Percentiles rank a stretch among this genome's conserved stretches.
phyloP scores from a whole-genome alignment of 2,888 invertebrate genomes.

The Orthonychiurus folsomi region DNA sequence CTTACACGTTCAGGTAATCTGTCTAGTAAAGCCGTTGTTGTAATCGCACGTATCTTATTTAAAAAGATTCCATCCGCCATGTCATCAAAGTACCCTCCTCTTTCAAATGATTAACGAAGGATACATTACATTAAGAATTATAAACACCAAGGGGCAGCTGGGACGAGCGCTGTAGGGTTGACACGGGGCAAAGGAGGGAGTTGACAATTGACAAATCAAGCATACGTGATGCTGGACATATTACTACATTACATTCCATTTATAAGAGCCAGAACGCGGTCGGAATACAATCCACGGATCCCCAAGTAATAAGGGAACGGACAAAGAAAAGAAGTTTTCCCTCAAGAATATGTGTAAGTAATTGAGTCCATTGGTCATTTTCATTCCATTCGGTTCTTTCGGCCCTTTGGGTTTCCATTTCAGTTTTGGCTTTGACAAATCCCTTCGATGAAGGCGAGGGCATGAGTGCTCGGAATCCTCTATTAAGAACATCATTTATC shows the following conservation, averaged over 20 bases:
- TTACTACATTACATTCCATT: neutral
- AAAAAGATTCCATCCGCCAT: too few species aligned
- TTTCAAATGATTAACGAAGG: neutral
- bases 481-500: conserved; percentile 8
- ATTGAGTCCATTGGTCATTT: conserved; percentile 6
- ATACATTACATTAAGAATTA: neutral
- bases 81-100: too few species aligned
- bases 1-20: too few species aligned
- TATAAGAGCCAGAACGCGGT: neutral
- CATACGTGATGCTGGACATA: neutral
- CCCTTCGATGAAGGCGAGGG: conserved; percentile 2
- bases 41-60: too few species aligned
- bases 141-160: neutral
- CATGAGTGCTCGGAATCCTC: neutral
- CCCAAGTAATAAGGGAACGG: neutral
- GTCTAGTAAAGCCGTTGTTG: too few species aligned
- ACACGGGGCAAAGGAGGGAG: too few species aligned
- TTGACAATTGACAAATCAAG: neutral
- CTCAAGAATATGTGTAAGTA: conserved; percentile 7
- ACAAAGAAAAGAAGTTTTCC: conserved; percentile 15
- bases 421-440: conserved; percentile 5
- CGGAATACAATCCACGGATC: neutral
- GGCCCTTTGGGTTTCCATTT: neutral
- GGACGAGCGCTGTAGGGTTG: too few species aligned
- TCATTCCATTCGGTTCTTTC: neutral